Evolutionary conservation across 2,113 vertebrate species (phyloP).

Genomic region (Pungitius pungitius): DNA sequence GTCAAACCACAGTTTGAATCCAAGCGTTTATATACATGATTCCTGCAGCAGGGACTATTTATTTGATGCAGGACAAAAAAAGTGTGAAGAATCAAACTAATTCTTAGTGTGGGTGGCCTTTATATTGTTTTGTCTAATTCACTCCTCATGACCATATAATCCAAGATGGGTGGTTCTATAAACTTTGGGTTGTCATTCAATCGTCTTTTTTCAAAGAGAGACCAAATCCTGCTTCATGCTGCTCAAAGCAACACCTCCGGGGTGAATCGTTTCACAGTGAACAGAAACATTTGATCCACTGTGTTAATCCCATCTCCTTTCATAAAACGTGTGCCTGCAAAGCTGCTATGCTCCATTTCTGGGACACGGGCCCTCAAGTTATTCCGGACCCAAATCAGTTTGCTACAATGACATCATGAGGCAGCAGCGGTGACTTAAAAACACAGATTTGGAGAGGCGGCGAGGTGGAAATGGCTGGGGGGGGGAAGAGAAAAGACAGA

Average conservation of each 20-base stretch:
- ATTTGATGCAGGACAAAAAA: constrained; percentile 13
- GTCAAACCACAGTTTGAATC: constrained; percentile 9
- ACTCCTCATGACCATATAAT: constrained; percentile 27
- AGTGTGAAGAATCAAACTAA: not conserved
- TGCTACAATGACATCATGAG: constrained; percentile 23
- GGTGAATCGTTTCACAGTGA: constrained; percentile 38
- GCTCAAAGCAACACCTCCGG: constrained; percentile 33
- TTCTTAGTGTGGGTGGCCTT: not conserved
- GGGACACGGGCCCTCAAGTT: constrained; percentile 22
- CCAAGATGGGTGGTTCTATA: constrained; percentile 9
- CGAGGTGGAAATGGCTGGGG: constrained; percentile 15
- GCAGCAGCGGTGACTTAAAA: constrained; percentile 8
- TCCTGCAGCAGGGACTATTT: constrained; percentile 15
- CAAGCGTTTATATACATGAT: not conserved
- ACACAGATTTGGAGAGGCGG: constrained; percentile 11
- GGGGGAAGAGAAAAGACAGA: constrained; percentile 25
- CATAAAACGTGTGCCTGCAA: constrained; percentile 40
- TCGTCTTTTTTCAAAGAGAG: not conserved
- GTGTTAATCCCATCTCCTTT: constrained; percentile 50
- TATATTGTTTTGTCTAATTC: constrained; percentile 20
- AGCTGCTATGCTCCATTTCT: constrained; percentile 42
- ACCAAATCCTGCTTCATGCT: constrained; percentile 46
- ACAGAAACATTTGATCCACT: constrained; percentile 38
- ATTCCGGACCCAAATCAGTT: constrained; percentile 20
- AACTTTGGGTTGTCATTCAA: constrained; percentile 2